A percentile compares a stretch with the other conserved stretches of the same genome.
phyloP scores from a whole-genome alignment of 2,797 vertebrate genomes.

The Tokudaia muenninki region DNA sequence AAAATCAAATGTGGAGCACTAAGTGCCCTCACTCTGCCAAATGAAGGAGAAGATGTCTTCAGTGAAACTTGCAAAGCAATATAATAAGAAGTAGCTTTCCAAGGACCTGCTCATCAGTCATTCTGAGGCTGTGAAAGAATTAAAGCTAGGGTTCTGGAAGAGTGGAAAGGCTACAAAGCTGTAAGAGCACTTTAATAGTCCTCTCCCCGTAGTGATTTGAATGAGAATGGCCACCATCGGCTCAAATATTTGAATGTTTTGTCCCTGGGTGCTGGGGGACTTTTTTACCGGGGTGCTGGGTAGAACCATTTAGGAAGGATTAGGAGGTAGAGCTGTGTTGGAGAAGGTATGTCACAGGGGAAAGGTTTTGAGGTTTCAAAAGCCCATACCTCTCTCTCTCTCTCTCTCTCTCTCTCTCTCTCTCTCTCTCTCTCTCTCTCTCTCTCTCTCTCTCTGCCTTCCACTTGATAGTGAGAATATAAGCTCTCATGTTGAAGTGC shows the following conservation, averaged over 20 bases:
- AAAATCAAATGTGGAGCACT: conserved; percentile 40
- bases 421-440: neutral
- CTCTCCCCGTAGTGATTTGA: neutral
- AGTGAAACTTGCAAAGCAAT: conserved; percentile 26
- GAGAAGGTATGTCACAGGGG: neutral
- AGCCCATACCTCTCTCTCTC: too few relatives aligned
- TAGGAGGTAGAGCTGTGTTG: neutral
- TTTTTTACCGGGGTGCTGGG: neutral
- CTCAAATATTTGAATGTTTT: neutral
- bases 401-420: neutral
- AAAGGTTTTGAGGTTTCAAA: neutral
- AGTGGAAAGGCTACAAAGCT: neutral
- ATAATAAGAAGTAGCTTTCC: neutral
- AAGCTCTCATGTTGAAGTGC: neutral
- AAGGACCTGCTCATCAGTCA: neutral
- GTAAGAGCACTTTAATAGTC: neutral
- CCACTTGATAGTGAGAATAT: neutral
- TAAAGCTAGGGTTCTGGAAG: neutral
- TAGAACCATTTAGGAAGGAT: neutral
- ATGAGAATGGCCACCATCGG: neutral
- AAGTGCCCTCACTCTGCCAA: neutral
- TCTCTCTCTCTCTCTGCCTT: neutral
- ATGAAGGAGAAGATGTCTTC: neutral
- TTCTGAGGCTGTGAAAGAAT: neutral
- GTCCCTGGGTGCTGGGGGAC: neutral